Evolutionary conservation across 2,113 vertebrate species (phyloP).

Genomic region (Macrotus californicus): DNA sequence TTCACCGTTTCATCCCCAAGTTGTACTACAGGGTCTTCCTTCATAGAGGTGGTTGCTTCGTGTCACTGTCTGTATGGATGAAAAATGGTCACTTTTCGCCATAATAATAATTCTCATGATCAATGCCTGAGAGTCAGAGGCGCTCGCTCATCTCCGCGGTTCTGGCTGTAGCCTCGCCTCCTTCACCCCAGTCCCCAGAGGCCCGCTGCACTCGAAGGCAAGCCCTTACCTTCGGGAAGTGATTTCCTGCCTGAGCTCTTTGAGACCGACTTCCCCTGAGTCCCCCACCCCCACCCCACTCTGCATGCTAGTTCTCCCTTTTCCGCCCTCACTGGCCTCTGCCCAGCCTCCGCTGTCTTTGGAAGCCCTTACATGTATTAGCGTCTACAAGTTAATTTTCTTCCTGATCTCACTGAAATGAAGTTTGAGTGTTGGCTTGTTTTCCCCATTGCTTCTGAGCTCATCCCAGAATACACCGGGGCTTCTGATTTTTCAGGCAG

Average conservation of each 20-base stretch:
- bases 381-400: not conserved
- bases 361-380: not conserved
- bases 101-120: not conserved
- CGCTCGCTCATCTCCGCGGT: not conserved
- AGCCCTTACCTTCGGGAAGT: not conserved
- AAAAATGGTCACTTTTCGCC: not conserved
- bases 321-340: not conserved
- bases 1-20: not conserved
- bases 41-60: not conserved
- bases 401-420: not conserved
- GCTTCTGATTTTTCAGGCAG: not conserved
- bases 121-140: not conserved
- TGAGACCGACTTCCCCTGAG: not conserved
- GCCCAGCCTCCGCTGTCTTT: not conserved
- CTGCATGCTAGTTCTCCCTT: not conserved
- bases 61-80: not conserved
- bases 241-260: not conserved
- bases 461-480: not conserved
- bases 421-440: not conserved
- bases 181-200: not conserved
- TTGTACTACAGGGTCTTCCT: not conserved
- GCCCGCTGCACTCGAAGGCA: not conserved
- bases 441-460: not conserved
- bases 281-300: too few species aligned
- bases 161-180: too few species aligned